Evolutionary conservation across 2,888 invertebrate species (phyloP).

Genomic region (Endotricha flammealis): DNA sequence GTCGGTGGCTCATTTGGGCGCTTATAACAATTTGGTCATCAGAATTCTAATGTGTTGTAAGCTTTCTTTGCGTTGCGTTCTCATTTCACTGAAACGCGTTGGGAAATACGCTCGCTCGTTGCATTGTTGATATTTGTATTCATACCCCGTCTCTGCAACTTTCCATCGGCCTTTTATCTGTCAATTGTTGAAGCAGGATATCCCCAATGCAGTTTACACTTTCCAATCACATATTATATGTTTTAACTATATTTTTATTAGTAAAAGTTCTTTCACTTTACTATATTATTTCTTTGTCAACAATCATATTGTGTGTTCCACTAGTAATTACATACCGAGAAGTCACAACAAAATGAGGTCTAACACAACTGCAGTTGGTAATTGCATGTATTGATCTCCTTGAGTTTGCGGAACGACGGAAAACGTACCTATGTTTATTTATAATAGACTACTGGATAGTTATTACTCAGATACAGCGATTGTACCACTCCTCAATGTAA

Average conservation of each 20-base stretch:
- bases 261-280: slow-evolving; percentile 8
- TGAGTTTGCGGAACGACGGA: slow-evolving; percentile 65
- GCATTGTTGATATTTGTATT: slow-evolving; percentile 72
- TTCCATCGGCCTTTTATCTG: slow-evolving; percentile 68
- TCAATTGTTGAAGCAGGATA: slow-evolving; percentile 43
- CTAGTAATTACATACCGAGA: slow-evolving; percentile 38
- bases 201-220: slow-evolving; percentile 10
- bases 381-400: slow-evolving; percentile 67
- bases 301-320: slow-evolving; percentile 16
- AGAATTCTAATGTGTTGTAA: slow-evolving; percentile 28
- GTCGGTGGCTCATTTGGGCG: too few species aligned
- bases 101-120: slow-evolving; percentile 57
- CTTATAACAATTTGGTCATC: slow-evolving; percentile 22
- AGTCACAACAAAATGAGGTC: slow-evolving; percentile 36
- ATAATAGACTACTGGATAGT: slow-evolving; percentile 32
- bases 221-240: background rate
- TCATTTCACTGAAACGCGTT: slow-evolving; percentile 53
- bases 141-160: slow-evolving; percentile 51
- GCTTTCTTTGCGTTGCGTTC: slow-evolving; percentile 57
- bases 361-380: slow-evolving; percentile 33
- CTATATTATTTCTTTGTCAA: slow-evolving; percentile 3
- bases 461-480: slow-evolving; percentile 39
- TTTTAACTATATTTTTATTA: background rate
- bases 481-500: slow-evolving; percentile 50
- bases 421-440: slow-evolving; percentile 45